Conservation (phyloP, 2,888 invertebrate genomes). For the Luffia ferchaultella region DNA sequence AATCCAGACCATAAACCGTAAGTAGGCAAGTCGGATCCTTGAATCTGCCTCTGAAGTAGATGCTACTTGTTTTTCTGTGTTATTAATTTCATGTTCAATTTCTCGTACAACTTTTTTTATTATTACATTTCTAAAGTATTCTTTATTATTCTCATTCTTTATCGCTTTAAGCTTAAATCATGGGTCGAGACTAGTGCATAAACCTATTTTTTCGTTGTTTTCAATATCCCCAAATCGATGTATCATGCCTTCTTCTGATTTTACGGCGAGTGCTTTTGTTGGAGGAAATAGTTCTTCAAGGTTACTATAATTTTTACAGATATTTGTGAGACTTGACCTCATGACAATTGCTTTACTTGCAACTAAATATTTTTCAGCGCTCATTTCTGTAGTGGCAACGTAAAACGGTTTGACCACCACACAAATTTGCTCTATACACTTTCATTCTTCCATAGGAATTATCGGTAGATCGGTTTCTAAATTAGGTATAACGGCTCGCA, state of each 20-base stretch:
- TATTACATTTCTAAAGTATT: conserved; percentile 8
- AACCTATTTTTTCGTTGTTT: conserved; percentile 7
- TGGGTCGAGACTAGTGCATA: conserved; percentile 11
- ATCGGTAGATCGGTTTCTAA: conserved; percentile 9
- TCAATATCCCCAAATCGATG: conserved; percentile 7
- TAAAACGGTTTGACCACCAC: conserved; percentile 13
- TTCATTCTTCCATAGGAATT: conserved; percentile 12
- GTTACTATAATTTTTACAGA: conserved; percentile 8
- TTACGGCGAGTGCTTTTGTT: background rate
- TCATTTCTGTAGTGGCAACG: conserved; percentile 11
- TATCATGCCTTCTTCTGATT: conserved; percentile 1
- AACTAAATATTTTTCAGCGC: conserved; percentile 12
- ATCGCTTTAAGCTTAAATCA: conserved; percentile 7
- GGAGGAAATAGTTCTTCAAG: conserved; percentile 1
- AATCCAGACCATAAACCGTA: conserved; percentile 10
- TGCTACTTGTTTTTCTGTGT: conserved; percentile 2
- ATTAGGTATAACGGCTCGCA: conserved; percentile 13
- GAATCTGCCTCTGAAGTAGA: conserved; percentile 1
- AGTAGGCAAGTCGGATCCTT: conserved; percentile 1
- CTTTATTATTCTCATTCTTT: too few species aligned
- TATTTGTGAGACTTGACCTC: conserved; percentile 8
- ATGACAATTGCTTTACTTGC: background rate
- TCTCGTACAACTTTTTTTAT: conserved; percentile 4
- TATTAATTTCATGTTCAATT: conserved; percentile 4
- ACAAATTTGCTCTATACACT: conserved; percentile 11